phyloP scores from a whole-genome alignment of 1,140 invertebrate genomes.

The Oreohelix idahoensis region DNA sequence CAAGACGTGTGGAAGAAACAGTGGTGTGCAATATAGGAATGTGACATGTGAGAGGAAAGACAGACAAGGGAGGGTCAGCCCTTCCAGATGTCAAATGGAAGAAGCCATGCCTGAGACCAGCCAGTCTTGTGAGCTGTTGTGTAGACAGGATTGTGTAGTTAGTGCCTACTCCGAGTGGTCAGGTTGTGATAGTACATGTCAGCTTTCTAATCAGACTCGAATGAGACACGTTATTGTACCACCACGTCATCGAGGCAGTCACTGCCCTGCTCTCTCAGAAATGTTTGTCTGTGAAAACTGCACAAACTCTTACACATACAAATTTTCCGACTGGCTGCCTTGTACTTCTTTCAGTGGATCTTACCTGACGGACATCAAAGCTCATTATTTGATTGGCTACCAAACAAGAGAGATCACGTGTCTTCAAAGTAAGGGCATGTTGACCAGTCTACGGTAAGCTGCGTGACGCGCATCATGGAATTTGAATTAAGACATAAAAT shows the following conservation, averaged over 20 bases:
- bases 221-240: slow-evolving; percentile 77
- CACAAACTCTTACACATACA: slow-evolving; percentile 43
- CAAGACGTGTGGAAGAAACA: slow-evolving; percentile 32
- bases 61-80: slow-evolving; percentile 36
- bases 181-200: slow-evolving; percentile 76
- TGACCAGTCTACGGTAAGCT: slow-evolving; percentile 44
- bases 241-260: slow-evolving; percentile 67
- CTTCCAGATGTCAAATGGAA: slow-evolving; percentile 49
- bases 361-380: slow-evolving; percentile 32
- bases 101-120: slow-evolving; percentile 50
- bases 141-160: slow-evolving; percentile 75
- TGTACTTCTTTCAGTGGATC: slow-evolving; percentile 33
- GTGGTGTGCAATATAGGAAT: slow-evolving; percentile 47
- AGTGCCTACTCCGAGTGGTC: slow-evolving; percentile 79
- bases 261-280: slow-evolving; percentile 77
- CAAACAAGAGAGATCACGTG: slow-evolving; percentile 46
- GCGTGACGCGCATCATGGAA: no score
- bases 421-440: slow-evolving; percentile 43
- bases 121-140: slow-evolving; percentile 57
- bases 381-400: slow-evolving; percentile 47
- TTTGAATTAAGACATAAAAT: background rate
- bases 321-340: slow-evolving; percentile 40
- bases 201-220: slow-evolving; percentile 73
- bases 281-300: slow-evolving; percentile 74
- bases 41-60: slow-evolving; percentile 53